Evolutionary conservation across 2,113 vertebrate species (phyloP).

Genomic region (Girardinichthys multiradiatus): DNA sequence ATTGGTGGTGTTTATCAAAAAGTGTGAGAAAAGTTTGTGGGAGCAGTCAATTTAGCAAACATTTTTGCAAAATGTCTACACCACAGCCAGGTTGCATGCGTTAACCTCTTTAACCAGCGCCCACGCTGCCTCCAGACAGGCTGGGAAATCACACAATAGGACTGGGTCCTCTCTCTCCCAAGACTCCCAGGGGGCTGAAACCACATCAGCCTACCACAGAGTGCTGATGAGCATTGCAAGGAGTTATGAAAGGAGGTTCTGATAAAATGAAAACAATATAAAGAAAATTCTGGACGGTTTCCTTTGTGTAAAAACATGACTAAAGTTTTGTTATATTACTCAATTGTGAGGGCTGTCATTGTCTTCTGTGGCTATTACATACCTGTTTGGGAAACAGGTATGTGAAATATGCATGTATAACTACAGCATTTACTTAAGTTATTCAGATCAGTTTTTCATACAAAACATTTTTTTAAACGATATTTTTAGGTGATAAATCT

Average conservation of each 20-base stretch:
- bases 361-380: not conserved
- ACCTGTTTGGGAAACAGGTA: too few relatives aligned
- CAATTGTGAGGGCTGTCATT: slow-evolving; percentile 28
- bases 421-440: too few relatives aligned
- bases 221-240: slow-evolving; percentile 34
- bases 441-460: too few relatives aligned
- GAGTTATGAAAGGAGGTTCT: slow-evolving; percentile 45
- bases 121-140: slow-evolving; percentile 39
- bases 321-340: slow-evolving; percentile 24
- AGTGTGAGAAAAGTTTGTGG: slow-evolving; percentile 40
- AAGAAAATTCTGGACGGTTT: slow-evolving; percentile 21
- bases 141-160: slow-evolving; percentile 56
- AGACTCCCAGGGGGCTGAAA: slow-evolving; percentile 53
- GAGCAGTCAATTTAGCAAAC: slow-evolving; percentile 48
- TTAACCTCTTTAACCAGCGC: slow-evolving; percentile 44
- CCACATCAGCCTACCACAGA: slow-evolving; percentile 54
- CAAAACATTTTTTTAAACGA: too few relatives aligned
- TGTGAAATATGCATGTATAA: too few relatives aligned
- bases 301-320: slow-evolving; percentile 19
- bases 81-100: slow-evolving; percentile 39
- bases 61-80: slow-evolving; percentile 22
- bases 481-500: too few relatives aligned
- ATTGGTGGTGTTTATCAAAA: slow-evolving; percentile 38
- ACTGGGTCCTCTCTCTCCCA: slow-evolving; percentile 17
- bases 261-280: slow-evolving; percentile 36